Conservation (phyloP, 2,888 invertebrate genomes). For the Phrixothrix hirtus region DNA sequence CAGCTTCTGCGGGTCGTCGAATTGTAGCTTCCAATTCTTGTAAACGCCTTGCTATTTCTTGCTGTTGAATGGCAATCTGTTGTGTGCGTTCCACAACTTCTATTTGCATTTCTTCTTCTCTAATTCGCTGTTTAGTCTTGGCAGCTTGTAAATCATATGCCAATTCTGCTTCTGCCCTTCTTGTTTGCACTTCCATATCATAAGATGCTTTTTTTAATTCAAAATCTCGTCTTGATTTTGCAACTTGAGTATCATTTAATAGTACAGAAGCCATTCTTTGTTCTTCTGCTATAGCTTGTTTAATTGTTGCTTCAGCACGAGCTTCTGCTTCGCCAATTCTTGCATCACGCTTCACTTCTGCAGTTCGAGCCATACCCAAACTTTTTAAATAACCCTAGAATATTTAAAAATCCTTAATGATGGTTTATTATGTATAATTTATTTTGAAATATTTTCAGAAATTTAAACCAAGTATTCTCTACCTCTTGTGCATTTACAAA, state of each 20-base stretch:
- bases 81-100: slow-evolving; percentile 88
- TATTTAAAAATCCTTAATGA: not conserved
- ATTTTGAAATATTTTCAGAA: no score
- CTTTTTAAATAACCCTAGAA: slow-evolving; percentile 87
- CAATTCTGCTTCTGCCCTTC: slow-evolving; percentile 91
- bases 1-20: slow-evolving; percentile 93
- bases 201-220: slow-evolving; percentile 96
- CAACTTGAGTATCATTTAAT: slow-evolving; percentile 95
- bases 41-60: slow-evolving; percentile 91
- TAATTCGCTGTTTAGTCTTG: slow-evolving; percentile 89
- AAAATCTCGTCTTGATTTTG: slow-evolving; percentile 94
- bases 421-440: not conserved
- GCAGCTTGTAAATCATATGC: slow-evolving; percentile 92
- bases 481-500: no score
- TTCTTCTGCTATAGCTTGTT: slow-evolving; percentile 95
- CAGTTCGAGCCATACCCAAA: slow-evolving; percentile 91
- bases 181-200: slow-evolving; percentile 94
- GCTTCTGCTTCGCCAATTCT: slow-evolving; percentile 97
- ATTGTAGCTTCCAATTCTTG: slow-evolving; percentile 91
- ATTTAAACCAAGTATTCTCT: no score
- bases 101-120: slow-evolving; percentile 97
- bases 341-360: slow-evolving; percentile 94
- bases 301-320: slow-evolving; percentile 85
- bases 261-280: slow-evolving; percentile 93
- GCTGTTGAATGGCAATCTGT: slow-evolving; percentile 93